Percentiles rank a stretch among this genome's conserved stretches.
Conservation (phyloP, 2,888 invertebrate genomes). For the Lasius fuliginosus region DNA sequence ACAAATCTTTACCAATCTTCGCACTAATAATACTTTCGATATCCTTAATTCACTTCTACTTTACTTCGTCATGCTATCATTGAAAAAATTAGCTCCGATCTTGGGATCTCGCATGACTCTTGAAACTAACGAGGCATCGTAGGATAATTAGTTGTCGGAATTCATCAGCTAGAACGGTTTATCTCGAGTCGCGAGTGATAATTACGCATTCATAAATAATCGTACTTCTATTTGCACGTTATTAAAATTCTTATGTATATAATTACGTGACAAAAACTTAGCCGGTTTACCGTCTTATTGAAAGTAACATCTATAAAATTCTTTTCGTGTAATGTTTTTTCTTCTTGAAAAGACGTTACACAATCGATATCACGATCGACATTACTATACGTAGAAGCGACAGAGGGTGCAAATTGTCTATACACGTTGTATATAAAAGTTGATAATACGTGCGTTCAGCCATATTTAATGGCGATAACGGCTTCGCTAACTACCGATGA, state of each 20-base stretch:
- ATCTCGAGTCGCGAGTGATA: constrained; percentile 20
- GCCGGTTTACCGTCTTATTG: neutral
- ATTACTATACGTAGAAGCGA: neutral
- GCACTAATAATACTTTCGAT: constrained; percentile 17
- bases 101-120: constrained; percentile 37
- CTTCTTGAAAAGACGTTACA: neutral
- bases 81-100: constrained; percentile 18
- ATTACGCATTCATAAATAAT: constrained; percentile 36
- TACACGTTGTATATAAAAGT: constrained; percentile 12
- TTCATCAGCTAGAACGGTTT: constrained; percentile 30
- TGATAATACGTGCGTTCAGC: constrained; percentile 27
- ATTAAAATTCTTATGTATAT: constrained; percentile 39
- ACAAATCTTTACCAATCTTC: constrained; percentile 29
- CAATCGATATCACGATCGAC: constrained; percentile 12
- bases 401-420: constrained; percentile 24
- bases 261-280: constrained; percentile 19
- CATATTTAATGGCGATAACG: constrained; percentile 65
- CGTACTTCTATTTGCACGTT: constrained; percentile 26
- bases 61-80: constrained; percentile 27
- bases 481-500: constrained; percentile 61
- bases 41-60: neutral
- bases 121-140: constrained; percentile 34
- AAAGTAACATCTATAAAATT: neutral
- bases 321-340: neutral
- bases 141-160: constrained; percentile 42